Base-by-base conservation (phyloP, 1,140 invertebrate species). In the Drosophila sucinea region DNA sequence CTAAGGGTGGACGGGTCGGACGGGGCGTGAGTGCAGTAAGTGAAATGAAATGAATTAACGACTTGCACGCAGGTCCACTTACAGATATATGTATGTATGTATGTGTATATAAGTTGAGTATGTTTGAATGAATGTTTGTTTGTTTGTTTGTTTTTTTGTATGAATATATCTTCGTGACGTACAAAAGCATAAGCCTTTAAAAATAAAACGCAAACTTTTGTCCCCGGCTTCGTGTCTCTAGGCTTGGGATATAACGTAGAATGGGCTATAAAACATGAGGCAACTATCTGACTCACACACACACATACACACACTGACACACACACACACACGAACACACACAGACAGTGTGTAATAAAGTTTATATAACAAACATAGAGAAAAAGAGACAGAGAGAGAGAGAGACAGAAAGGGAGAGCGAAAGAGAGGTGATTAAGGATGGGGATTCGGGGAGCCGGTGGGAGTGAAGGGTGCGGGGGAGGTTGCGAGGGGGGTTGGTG, bases 11-110 rank as follows among this genome's bases (percentile, higher is more conserved):
- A 33, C 32, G 32, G 32, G 3, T 33, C 35, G 8, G 11, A 38
- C 35, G 35, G 35, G 61, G 61, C 61, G 61, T 63, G 44, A 63
- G 61, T 63, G 61, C 61, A 63, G 61, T 47, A 63, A 63, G 44
- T 63, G 44, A 63, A 54, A 63, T 63, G 44, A 63, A 63, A 63
- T 63, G 61, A 63, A 63, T 63, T 44, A 63, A 63, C 61, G 44
- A 30, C 27, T 44, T 30, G 61, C 61, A 63, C 61, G 61, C 61
- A 63, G 33, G 61, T 47, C 30, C n/a, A 63, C n/a, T 33, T 44
- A 51, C 44, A 51, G 11, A 27, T 30, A 44, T 60, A 29, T 8
- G 10, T 60, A 60, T 10, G 4, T 40, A 41, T 27, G 23, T 29
- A 41, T 17, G 5, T 35, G 38, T 17, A 25, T 60, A 5, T 27